Conservation (phyloP, 2,888 invertebrate species). For the Melieria omissa region DNA sequence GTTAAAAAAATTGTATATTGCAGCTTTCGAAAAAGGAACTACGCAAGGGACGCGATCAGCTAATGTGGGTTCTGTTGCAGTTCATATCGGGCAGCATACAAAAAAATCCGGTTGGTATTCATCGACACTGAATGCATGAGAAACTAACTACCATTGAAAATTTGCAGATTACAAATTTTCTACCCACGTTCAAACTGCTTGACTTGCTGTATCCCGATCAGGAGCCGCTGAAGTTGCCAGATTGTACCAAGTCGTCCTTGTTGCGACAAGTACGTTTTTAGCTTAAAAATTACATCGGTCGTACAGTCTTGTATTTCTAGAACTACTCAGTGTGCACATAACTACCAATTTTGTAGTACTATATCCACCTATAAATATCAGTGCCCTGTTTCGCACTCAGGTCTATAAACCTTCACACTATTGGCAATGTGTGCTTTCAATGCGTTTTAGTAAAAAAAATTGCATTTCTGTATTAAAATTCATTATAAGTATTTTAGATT, state of each 20-base stretch:
- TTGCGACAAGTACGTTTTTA: slow-evolving; percentile 53
- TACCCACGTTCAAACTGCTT: slow-evolving; percentile 90
- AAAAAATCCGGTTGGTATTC: slow-evolving; percentile 80
- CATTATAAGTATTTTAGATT: neutral
- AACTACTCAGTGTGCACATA: too few species aligned
- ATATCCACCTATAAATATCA: too few species aligned
- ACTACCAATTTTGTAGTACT: too few species aligned
- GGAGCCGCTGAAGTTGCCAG: slow-evolving; percentile 89
- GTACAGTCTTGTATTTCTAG: too few species aligned
- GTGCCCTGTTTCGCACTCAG: too few species aligned
- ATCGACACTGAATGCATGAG: neutral
- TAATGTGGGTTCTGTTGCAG: slow-evolving; percentile 99
- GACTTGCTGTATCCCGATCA: slow-evolving; percentile 93
- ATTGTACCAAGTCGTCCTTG: slow-evolving; percentile 83
- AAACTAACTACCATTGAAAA: slow-evolving; percentile 17
- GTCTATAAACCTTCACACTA: too few species aligned
- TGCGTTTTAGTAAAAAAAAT: neutral
- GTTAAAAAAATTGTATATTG: slow-evolving; percentile 37
- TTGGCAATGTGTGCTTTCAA: neutral
- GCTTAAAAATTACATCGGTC: slow-evolving; percentile 13
- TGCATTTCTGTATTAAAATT: neutral
- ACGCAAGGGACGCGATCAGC: slow-evolving; percentile 90
- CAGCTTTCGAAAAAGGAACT: slow-evolving; percentile 81
- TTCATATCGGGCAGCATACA: slow-evolving; percentile 97
- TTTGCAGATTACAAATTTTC: slow-evolving; percentile 79